Evolutionary conservation across 2,113 vertebrate genomes (phyloP).

Genomic region (rabbit (Oryctolagus cuniculus)): DNA sequence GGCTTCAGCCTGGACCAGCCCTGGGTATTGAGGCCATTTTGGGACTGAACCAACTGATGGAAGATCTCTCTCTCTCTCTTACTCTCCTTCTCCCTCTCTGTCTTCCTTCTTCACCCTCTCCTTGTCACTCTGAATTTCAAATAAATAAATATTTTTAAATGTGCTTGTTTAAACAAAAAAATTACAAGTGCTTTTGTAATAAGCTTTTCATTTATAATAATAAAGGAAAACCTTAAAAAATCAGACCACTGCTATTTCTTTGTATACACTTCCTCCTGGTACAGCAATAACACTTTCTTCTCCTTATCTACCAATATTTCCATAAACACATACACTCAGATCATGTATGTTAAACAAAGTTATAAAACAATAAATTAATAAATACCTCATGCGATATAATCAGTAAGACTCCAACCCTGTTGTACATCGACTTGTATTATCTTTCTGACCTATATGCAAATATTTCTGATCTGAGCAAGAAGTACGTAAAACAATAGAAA

Average conservation of each 20-base stretch:
- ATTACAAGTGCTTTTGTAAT: not conserved
- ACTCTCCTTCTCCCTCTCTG: too few species aligned
- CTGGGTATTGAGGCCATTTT: too few species aligned
- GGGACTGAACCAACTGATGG: too few species aligned
- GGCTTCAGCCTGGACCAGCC: too few species aligned
- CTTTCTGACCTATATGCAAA: not conserved
- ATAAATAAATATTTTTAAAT: not conserved
- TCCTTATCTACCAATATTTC: not conserved
- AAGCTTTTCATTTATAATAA: not conserved
- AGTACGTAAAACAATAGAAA: not conserved
- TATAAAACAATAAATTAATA: not conserved
- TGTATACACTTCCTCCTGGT: not conserved
- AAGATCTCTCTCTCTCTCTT: too few species aligned
- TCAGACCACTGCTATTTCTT: not conserved
- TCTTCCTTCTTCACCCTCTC: too few species aligned
- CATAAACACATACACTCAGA: not conserved
- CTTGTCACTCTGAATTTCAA: too few species aligned
- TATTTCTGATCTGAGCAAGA: not conserved
- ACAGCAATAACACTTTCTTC: not conserved
- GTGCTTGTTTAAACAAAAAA: not conserved
- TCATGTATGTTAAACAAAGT: not conserved
- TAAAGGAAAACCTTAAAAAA: conserved; percentile 2
- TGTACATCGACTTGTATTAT: not conserved
- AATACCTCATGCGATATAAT: conserved; percentile 24
- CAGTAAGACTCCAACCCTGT: not conserved